Percentiles rank a stretch among this genome's conserved stretches.
These are phyloP conservation scores for Aphodius granarius DNA, from an alignment of 2,888 invertebrate species.

Conservation along the genomic window DNA sequence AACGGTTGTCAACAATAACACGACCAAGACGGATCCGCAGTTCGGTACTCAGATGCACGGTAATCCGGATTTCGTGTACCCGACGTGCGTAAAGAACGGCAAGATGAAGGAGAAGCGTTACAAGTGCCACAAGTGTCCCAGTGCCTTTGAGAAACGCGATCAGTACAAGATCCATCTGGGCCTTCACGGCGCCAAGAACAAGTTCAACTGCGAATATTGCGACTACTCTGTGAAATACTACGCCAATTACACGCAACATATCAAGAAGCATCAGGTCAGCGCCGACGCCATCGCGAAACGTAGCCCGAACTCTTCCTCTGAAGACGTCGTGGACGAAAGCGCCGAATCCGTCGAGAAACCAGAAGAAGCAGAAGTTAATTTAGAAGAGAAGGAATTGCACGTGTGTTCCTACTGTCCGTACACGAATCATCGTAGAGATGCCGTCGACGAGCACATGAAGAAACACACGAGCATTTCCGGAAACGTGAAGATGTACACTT, in stretches of 20 bases:
- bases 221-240: slow-evolving; percentile 88
- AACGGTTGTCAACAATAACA: not conserved
- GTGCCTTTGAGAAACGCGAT: slow-evolving; percentile 82
- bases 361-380: slow-evolving; percentile 46
- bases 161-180: slow-evolving; percentile 83
- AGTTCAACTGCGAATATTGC: slow-evolving; percentile 80
- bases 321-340: slow-evolving; percentile 39
- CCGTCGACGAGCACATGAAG: slow-evolving; percentile 74
- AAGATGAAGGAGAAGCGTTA: slow-evolving; percentile 75
- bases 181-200: slow-evolving; percentile 80
- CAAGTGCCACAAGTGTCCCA: slow-evolving; percentile 84
- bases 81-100: slow-evolving; percentile 73
- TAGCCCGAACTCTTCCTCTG: slow-evolving; percentile 34
- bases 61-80: slow-evolving; percentile 76
- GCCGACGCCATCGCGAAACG: slow-evolving; percentile 65
- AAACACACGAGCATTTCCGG: slow-evolving; percentile 69
- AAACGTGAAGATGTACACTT: slow-evolving; percentile 63
- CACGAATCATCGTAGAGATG: slow-evolving; percentile 71
- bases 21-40: slow-evolving; percentile 64
- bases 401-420: slow-evolving; percentile 81
- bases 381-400: slow-evolving; percentile 61
- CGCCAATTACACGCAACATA: slow-evolving; percentile 81
- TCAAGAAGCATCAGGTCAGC: slow-evolving; percentile 76
- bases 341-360: slow-evolving; percentile 44
- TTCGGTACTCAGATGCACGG: slow-evolving; percentile 72